phyloP scores from a whole-genome alignment of 64 coral and sea anemone genomes.

The Cladopsammia gracilis region DNA sequence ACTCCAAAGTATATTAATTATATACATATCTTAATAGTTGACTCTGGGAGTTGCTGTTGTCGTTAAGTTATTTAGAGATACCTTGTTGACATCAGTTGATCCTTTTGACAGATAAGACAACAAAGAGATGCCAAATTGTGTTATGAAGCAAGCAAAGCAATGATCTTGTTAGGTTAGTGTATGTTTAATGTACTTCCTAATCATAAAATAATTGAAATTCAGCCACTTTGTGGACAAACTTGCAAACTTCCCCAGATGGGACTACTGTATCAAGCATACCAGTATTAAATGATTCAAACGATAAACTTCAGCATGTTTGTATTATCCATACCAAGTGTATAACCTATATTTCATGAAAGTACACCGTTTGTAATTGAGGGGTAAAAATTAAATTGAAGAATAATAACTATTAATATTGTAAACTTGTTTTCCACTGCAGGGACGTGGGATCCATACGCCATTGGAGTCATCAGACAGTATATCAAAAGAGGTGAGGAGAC shows the following conservation, averaged over 20 bases:
- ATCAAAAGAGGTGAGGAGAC: conserved; percentile 69
- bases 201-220: no score
- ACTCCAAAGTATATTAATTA: no score
- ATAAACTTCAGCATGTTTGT: no score
- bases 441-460: conserved; percentile 72
- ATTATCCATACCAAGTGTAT: no score
- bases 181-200: background rate
- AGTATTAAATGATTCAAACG: no score
- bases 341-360: no score
- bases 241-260: background rate
- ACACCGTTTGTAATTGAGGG: no score
- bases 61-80: no score
- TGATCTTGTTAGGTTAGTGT: conserved; percentile 80
- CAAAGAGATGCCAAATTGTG: conserved; percentile 71
- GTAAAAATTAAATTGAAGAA: no score
- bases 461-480: conserved; percentile 79
- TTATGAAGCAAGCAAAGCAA: conserved; percentile 89
- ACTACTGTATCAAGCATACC: no score
- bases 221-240: background rate
- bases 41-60: no score
- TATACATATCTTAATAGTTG: no score
- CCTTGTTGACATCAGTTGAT: background rate
- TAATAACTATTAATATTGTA: background rate
- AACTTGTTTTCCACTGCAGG: conserved; percentile 20
- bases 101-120: conserved; percentile 60